Evolutionary conservation across 2,113 vertebrate species (phyloP).

Genomic region (Tapirus terrestris): DNA sequence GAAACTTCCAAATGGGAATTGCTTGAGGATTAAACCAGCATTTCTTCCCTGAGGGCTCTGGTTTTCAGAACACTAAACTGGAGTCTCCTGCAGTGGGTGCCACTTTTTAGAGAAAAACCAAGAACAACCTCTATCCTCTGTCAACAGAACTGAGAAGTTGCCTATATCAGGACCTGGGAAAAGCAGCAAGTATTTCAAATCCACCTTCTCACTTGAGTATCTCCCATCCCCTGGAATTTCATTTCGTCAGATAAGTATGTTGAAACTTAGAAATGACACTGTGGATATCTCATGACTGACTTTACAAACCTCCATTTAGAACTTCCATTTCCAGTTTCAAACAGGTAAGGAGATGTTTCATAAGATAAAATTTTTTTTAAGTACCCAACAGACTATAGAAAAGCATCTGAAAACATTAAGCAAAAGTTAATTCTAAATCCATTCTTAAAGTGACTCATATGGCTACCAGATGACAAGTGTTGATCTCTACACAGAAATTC

Average conservation of each 20-base stretch:
- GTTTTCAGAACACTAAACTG: background rate
- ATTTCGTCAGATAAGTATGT: background rate
- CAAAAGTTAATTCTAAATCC: constrained; percentile 11
- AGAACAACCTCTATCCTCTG: background rate
- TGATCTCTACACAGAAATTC: background rate
- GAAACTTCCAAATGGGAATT: background rate
- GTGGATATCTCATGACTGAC: background rate
- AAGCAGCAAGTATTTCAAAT: background rate
- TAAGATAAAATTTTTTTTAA: background rate
- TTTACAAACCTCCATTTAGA: background rate
- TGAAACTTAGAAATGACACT: background rate
- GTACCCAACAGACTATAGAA: background rate
- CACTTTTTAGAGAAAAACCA: constrained; percentile 17
- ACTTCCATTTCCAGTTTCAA: background rate
- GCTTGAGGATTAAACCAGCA: background rate
- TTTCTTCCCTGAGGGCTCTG: background rate
- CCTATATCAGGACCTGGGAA: background rate
- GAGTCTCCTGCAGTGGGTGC: background rate
- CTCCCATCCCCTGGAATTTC: background rate
- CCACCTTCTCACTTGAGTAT: background rate
- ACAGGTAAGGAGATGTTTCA: background rate
- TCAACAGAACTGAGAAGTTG: background rate
- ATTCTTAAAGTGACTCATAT: constrained; percentile 16
- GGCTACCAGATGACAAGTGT: background rate
- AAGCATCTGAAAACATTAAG: background rate